Percentiles rank a stretch among this genome's conserved stretches.
Conservation (phyloP, 2,797 vertebrate species). For the Cossypha heuglini region DNA sequence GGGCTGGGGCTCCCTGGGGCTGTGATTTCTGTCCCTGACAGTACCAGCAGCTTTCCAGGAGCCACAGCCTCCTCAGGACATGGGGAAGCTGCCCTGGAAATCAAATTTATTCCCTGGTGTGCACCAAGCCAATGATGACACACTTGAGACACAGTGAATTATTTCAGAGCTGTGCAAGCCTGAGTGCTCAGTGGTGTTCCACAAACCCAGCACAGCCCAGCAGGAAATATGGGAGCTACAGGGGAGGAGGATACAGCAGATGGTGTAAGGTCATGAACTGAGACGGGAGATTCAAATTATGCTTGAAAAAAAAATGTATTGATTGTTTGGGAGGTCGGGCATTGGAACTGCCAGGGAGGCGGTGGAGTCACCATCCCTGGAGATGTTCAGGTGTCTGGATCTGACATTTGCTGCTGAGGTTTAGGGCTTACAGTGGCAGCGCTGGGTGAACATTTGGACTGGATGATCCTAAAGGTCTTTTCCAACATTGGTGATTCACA, state of each 20-base stretch:
- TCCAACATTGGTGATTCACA: not conserved
- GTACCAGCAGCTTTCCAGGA: not conserved
- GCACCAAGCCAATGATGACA: rapidly evolving
- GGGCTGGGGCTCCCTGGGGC: too few relatives aligned
- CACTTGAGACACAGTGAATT: rapidly evolving
- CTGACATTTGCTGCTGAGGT: not conserved
- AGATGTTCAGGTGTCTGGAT: rapidly evolving
- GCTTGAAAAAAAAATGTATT: rapidly evolving
- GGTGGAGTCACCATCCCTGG: too few relatives aligned
- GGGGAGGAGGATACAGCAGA: rapidly evolving
- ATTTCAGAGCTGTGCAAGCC: not conserved
- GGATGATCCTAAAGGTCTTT: not conserved
- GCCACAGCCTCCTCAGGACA: not conserved
- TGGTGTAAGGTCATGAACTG: rapidly evolving
- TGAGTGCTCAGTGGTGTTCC: not conserved
- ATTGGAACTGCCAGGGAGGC: not conserved
- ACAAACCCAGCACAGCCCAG: not conserved
- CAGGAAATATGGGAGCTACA: rapidly evolving
- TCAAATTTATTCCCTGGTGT: rapidly evolving
- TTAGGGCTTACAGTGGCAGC: rapidly evolving
- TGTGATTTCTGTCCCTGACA: not conserved
- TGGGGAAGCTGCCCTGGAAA: too few relatives aligned
- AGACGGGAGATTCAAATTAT: too few relatives aligned
- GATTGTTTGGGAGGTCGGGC: not conserved
- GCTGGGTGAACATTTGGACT: rapidly evolving